Base-by-base conservation (phyloP, 1,140 invertebrate genomes). In the Drosophila willistoni region DNA sequence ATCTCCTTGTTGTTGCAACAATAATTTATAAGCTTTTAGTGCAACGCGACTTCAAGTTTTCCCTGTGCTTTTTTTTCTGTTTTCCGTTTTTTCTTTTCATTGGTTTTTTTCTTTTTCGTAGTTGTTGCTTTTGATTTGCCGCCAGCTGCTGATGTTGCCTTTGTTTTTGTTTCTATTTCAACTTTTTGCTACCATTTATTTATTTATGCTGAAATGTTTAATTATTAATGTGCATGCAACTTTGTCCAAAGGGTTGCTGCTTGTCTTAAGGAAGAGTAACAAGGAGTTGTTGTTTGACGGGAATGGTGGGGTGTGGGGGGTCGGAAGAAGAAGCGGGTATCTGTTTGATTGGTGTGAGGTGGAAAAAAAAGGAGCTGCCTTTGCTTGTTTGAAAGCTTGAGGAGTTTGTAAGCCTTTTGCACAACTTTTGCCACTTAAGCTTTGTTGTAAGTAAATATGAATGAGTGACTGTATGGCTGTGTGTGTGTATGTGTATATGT, bases 1-100 rank as follows among this genome's bases (percentile, higher is more conserved):
- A 39, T 39, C 36, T 39, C 73, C 34, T 64, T 67, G 29, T 55
- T 76, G 33, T 70, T 80, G 73, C 67, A 68, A 79, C 84, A 83
- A 87, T 87, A 87, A 87, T 87, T 87, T 89, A 87, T 87, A 89
- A 87, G 83, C 83, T 87, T 89, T 87, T 83, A 87, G 83, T 89
- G 83, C 84, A 87, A 62, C 70, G 84, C 77, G 77, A 80, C 69
- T 86, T 77, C 68, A 73, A 70, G 17, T 62, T 42, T 62, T 42
- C 12, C 44, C 9, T 29, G 29, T 29, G 5, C 6, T 12, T 51
- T 51, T 47, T 47, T 47, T 44, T 9, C 3, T 47, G 6, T 47
- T 44, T 44, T 51, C 44, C 10, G 44, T 22, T 51, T 51, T 51
- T 51, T 22, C 44, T 51, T 51, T 51, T 51, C 19, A 10, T 64